These are phyloP conservation scores for Exocentrus adspersus DNA, from an alignment of 2,888 invertebrate genomes.

Conservation along the genomic window DNA sequence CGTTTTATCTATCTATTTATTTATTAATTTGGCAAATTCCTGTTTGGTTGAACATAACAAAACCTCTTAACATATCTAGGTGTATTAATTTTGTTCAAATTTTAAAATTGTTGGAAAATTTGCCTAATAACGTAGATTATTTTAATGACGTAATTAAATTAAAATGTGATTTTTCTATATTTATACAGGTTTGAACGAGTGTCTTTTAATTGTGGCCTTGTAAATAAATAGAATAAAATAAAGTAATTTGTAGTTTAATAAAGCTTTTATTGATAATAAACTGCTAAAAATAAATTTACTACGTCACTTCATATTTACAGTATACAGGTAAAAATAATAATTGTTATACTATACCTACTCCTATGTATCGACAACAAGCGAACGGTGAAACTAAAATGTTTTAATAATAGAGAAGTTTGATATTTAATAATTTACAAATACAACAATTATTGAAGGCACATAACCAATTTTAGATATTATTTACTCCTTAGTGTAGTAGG, in stretches of 20 bases:
- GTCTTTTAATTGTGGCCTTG: constrained; percentile 37
- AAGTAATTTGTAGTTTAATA: constrained; percentile 32
- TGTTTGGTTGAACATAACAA: too few relatives aligned
- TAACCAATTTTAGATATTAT: constrained; percentile 43
- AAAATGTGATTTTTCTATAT: background rate
- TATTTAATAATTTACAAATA: constrained; percentile 29
- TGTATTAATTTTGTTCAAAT: too few relatives aligned
- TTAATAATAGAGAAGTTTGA: too few relatives aligned
- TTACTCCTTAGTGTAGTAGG: constrained; percentile 26
- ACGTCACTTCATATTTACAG: constrained; percentile 23
- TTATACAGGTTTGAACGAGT: constrained; percentile 12
- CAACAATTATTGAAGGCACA: constrained; percentile 46
- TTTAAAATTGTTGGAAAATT: too few relatives aligned
- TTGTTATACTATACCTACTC: too few relatives aligned
- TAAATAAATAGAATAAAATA: constrained; percentile 21
- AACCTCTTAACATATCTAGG: too few relatives aligned
- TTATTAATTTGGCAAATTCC: too few relatives aligned
- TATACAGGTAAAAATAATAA: background rate
- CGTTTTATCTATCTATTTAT: too few relatives aligned
- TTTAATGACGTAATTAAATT: too few relatives aligned
- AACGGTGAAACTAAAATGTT: too few relatives aligned
- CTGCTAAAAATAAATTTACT: constrained; percentile 22
- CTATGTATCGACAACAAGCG: constrained; percentile 23
- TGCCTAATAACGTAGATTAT: too few relatives aligned
- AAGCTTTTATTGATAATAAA: constrained; percentile 37